Conservation (phyloP, 53 echinoderm and acorn worm genomes). For the Henricia sp. region DNA sequence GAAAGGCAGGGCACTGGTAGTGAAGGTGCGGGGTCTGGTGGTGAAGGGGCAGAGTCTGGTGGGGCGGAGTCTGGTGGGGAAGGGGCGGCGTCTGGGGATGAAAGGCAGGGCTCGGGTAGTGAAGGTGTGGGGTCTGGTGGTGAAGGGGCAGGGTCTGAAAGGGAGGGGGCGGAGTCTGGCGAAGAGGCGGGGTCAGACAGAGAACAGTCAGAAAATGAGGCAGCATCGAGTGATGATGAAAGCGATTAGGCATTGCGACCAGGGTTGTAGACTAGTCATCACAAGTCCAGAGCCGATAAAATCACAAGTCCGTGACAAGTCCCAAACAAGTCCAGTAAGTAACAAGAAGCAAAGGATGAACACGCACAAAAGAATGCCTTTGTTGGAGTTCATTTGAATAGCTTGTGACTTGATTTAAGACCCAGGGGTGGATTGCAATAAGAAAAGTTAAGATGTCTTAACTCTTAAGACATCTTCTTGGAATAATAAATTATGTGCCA, state of each 20-base stretch:
- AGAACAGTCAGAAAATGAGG: constrained; percentile 40
- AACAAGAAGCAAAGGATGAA: too few relatives aligned
- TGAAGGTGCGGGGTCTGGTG: background rate
- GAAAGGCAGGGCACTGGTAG: background rate
- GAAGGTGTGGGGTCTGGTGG: constrained; percentile 19
- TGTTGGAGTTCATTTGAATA: too few relatives aligned
- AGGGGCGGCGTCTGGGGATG: constrained; percentile 24
- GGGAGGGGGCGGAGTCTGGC: constrained; percentile 13
- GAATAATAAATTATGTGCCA: too few relatives aligned
- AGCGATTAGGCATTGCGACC: constrained; percentile 64
- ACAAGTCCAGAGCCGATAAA: too few relatives aligned
- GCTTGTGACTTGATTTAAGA: too few relatives aligned
- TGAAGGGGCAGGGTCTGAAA: constrained; percentile 27
- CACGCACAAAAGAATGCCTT: too few relatives aligned
- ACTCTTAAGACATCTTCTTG: too few relatives aligned
- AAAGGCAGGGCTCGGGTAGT: background rate
- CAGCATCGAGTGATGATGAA: constrained; percentile 57
- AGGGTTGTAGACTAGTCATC: background rate
- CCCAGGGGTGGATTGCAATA: too few relatives aligned
- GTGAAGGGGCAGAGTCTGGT: background rate
- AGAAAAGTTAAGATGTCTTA: too few relatives aligned
- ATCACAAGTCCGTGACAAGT: too few relatives aligned
- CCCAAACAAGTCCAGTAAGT: too few relatives aligned
- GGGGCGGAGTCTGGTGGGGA: constrained; percentile 33
- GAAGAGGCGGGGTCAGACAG: constrained; percentile 38